Evolutionary conservation across 92 coral and sea anemone species (phyloP).

Genomic region (Nematostella vectensis): DNA sequence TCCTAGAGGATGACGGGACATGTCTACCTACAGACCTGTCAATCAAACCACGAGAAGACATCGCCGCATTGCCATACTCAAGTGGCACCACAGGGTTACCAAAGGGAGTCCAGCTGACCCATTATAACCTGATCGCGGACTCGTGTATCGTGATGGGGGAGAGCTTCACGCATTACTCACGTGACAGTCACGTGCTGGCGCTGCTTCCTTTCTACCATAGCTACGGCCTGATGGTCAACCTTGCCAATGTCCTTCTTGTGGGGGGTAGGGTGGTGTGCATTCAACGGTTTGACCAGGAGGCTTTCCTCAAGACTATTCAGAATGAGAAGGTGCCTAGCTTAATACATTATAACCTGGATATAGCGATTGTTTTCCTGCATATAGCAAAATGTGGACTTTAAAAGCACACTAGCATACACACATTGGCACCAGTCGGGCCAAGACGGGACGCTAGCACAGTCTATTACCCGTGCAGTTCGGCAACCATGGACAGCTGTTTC

Average conservation of each 20-base stretch:
- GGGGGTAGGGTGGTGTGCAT: slow-evolving; percentile 70
- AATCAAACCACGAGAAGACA: slow-evolving; percentile 66
- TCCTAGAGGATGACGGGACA: slow-evolving; percentile 54
- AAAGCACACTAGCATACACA: too few species aligned
- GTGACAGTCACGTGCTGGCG: slow-evolving; percentile 48
- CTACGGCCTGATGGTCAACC: slow-evolving; percentile 41
- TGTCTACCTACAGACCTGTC: slow-evolving; percentile 35
- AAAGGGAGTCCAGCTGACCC: slow-evolving; percentile 92
- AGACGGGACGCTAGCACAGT: too few species aligned
- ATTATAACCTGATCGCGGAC: slow-evolving; percentile 68
- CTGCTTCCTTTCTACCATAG: slow-evolving; percentile 74
- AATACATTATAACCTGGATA: too few species aligned
- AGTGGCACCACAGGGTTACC: slow-evolving; percentile 91
- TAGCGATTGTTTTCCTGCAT: not conserved
- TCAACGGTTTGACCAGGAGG: slow-evolving; percentile 55
- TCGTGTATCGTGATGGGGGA: slow-evolving; percentile 33
- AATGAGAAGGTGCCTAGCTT: slow-evolving; percentile 73
- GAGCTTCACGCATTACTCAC: slow-evolving; percentile 11
- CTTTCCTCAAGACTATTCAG: slow-evolving; percentile 57
- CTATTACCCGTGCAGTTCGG: too few species aligned
- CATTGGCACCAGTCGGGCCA: too few species aligned
- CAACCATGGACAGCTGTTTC: too few species aligned
- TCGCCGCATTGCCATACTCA: slow-evolving; percentile 68
- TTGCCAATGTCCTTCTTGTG: slow-evolving; percentile 30
- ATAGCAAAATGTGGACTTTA: slow-evolving; percentile 3